A percentile compares a stretch with the other conserved stretches of the same genome.
Evolutionary conservation across 2,888 invertebrate species (phyloP).

Genomic region (Temnothorax unifasciatus): DNA sequence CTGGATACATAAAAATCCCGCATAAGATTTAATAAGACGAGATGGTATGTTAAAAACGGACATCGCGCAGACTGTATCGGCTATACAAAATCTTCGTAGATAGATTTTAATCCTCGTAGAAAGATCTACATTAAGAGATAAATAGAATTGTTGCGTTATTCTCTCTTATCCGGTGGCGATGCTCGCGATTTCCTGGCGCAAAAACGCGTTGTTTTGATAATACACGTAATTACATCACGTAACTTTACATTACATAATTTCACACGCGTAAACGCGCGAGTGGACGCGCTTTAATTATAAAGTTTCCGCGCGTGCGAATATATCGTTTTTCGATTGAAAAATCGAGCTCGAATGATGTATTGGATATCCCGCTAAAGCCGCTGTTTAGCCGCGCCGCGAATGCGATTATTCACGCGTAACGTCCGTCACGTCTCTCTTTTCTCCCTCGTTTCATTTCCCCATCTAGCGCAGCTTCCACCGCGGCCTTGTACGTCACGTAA

Average conservation of each 20-base stretch:
- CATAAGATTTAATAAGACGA: no score
- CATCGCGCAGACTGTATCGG: no score
- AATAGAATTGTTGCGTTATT: not conserved
- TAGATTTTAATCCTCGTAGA: not conserved
- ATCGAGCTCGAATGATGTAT: not conserved
- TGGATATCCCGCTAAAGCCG: conserved; percentile 4
- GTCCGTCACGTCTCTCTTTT: conserved; percentile 30
- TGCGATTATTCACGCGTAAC: conserved; percentile 31
- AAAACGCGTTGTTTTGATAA: conserved; percentile 9
- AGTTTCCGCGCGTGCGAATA: not conserved
- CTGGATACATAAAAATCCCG: not conserved
- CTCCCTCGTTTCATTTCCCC: conserved; percentile 40
- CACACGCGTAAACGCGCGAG: not conserved
- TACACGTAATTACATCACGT: not conserved
- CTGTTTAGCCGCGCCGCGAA: conserved; percentile 15
- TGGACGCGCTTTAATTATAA: conserved; percentile 25
- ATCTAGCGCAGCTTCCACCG: conserved; percentile 24
- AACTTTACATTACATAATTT: not conserved
- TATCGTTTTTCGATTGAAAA: conserved; percentile 48
- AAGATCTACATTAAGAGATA: not conserved
- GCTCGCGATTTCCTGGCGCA: not conserved
- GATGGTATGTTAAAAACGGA: not conserved
- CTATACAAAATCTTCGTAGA: no score
- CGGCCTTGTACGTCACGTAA: conserved; percentile 11
- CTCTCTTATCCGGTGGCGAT: no score